Evolutionary conservation across 2,888 invertebrate species (phyloP), one percentile per base, ranked within the genome.

Genomic region (Ochropacha duplaris): DNA sequence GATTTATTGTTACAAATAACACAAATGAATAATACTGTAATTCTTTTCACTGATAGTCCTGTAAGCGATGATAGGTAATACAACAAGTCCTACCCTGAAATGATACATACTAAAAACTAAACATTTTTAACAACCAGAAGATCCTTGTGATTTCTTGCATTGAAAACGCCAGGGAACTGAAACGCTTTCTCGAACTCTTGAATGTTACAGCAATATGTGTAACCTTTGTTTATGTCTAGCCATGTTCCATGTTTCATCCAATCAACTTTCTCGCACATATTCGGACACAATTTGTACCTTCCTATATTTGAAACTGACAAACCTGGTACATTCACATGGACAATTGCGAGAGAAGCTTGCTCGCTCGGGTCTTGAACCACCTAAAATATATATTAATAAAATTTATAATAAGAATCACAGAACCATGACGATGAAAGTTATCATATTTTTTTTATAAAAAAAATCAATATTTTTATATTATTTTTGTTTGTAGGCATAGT

Each of bases 251-350:
- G 66, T 0, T 52, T 60, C 75, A 88, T 71, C 87, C 88, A 88
- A 0, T 60, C 57, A 1, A 78, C 69, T 1, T 63, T 12, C 2
- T 64, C 16, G 57, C 87, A 88, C 1, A 86, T 72, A 49, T 88
- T 84, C 1, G 6, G 52, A 58, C 89, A 89, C 0, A 69, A 66
- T 28, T 6, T 9, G 28, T 8, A 28, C 2, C 2, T 28, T 28
- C 9, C 2, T 28, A 1, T 9, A 9, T 28, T 8, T 28, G 28
- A 28, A 9, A 9, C 0, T 1, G 59, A 62, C 34, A 87, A 56
- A n/a, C 82, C 78, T 0, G 87, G 87, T 22, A 82, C 64, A 57
- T 88, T 88, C 0, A 88, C 61, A 60, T 87, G 84, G 9, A 89
- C 65, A 14, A 89, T 80, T 0, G 81, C 88, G 0, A 89, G 50